Conservation (phyloP, 2,797 vertebrate genomes). For the Brachymystax lenok region DNA sequence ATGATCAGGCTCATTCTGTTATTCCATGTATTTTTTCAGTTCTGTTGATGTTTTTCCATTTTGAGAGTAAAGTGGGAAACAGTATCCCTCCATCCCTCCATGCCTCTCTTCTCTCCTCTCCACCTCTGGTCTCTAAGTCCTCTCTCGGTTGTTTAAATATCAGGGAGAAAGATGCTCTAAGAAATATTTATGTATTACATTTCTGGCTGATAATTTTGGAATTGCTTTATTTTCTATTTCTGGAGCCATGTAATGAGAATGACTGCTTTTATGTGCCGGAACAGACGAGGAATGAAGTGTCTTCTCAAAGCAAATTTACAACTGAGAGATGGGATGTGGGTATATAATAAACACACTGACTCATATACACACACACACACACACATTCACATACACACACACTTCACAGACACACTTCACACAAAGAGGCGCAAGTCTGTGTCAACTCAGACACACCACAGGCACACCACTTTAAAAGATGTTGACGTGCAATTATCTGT, state of each 20-base stretch:
- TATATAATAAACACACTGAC: slow-evolving; percentile 44
- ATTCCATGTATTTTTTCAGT: background rate
- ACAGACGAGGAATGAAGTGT: slow-evolving; percentile 17
- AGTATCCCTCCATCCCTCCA: background rate
- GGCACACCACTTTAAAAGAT: slow-evolving; percentile 6
- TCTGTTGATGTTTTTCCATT: background rate
- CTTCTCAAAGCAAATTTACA: slow-evolving; percentile 26
- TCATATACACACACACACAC: slow-evolving; percentile 45
- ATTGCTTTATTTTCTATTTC: slow-evolving; percentile 24
- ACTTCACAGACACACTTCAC: background rate
- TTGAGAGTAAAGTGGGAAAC: background rate
- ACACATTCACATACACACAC: background rate
- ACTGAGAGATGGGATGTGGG: slow-evolving; percentile 44
- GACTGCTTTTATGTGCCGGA: slow-evolving; percentile 18
- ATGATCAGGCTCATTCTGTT: background rate
- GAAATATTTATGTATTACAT: slow-evolving; percentile 23
- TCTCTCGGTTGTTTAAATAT: slow-evolving; percentile 19
- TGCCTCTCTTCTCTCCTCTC: background rate
- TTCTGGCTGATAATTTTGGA: slow-evolving; percentile 13
- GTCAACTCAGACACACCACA: slow-evolving; percentile 5
- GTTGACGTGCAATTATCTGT: background rate
- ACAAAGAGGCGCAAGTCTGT: background rate
- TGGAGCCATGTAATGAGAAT: slow-evolving; percentile 12
- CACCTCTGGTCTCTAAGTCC: background rate
- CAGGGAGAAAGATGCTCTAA: slow-evolving; percentile 10